Percentiles rank a stretch among this genome's conserved stretches.
phyloP scores from a whole-genome alignment of 2,888 invertebrate species.

The Tiphia femorata region DNA sequence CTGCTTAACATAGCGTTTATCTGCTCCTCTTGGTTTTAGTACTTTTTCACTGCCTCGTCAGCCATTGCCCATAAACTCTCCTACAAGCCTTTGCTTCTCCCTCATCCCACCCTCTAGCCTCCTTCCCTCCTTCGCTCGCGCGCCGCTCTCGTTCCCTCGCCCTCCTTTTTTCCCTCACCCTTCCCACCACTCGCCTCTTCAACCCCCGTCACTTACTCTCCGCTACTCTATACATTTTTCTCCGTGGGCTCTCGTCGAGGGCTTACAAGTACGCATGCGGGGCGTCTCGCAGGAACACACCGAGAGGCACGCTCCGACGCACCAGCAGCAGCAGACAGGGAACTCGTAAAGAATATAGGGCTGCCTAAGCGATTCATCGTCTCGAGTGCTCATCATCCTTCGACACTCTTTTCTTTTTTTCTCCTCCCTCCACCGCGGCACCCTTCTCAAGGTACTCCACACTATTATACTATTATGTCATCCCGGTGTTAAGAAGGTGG shows the following conservation, averaged over 20 bases:
- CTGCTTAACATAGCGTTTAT: constrained; percentile 69
- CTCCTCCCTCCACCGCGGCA: neutral
- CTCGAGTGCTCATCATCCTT: constrained; percentile 38
- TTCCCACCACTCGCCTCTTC: neutral
- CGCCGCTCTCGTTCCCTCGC: constrained; percentile 8
- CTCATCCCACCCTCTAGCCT: constrained; percentile 15
- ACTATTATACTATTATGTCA: too few relatives aligned
- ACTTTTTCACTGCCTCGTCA: constrained; percentile 69
- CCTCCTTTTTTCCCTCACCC: neutral
- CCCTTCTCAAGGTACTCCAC: too few relatives aligned
- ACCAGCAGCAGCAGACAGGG: neutral
- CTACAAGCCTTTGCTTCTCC: constrained; percentile 33
- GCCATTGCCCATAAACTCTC: constrained; percentile 67
- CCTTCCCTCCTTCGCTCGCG: neutral
- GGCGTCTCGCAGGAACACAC: too few relatives aligned
- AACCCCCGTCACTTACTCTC: neutral
- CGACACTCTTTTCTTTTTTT: constrained; percentile 38
- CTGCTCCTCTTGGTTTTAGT: constrained; percentile 67
- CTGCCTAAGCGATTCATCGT: constrained; percentile 37
- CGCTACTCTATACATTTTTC: constrained; percentile 36
- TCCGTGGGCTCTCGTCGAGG: constrained; percentile 8
- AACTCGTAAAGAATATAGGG: constrained; percentile 31
- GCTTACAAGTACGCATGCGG: too few relatives aligned
- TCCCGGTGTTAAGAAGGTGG: too few relatives aligned
- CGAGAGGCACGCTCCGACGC: neutral